These are phyloP conservation scores for Crossocerus cetratus DNA, from an alignment of 2,888 invertebrate species.

Conservation along the genomic window DNA sequence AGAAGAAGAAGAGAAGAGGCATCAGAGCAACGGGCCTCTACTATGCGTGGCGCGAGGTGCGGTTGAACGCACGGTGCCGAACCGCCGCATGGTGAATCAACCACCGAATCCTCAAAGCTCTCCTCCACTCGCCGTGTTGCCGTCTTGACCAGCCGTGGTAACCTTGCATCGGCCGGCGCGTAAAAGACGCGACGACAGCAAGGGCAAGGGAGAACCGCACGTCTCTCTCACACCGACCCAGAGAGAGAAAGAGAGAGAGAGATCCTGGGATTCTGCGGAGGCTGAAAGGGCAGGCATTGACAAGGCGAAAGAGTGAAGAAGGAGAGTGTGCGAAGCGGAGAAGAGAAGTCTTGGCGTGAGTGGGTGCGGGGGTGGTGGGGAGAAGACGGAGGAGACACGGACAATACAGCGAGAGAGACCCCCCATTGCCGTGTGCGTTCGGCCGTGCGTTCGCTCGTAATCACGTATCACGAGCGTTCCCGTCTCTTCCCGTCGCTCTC, in stretches of 20 bases:
- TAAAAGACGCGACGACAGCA: conserved; percentile 36
- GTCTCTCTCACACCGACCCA: conserved; percentile 3
- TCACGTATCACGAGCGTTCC: conserved; percentile 44
- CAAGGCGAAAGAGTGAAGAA: conserved; percentile 14
- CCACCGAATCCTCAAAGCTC: conserved; percentile 36
- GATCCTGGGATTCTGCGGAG: not conserved
- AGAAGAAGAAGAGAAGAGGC: conserved; percentile 17
- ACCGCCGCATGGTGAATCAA: conserved; percentile 29
- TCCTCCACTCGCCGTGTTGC: conserved; percentile 25
- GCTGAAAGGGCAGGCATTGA: conserved; percentile 1
- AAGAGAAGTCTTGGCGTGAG: conserved; percentile 11
- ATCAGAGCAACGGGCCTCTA: conserved; percentile 34
- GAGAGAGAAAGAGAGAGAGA: not conserved
- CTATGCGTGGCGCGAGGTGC: conserved; percentile 49
- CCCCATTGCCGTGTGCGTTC: conserved; percentile 44
- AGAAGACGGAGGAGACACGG: conserved; percentile 31
- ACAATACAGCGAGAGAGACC: conserved; percentile 36
- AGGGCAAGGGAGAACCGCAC: conserved; percentile 37
- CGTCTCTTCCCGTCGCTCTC: too few species aligned
- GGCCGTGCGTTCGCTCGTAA: conserved; percentile 42
- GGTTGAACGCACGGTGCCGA: conserved; percentile 35
- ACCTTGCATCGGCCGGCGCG: conserved; percentile 30
- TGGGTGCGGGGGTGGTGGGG: conserved; percentile 21
- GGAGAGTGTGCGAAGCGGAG: conserved; percentile 17
- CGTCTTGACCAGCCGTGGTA: conserved; percentile 33